Evolutionary conservation across 2,888 invertebrate species (phyloP).

Genomic region (Willowsia nigromaculata): DNA sequence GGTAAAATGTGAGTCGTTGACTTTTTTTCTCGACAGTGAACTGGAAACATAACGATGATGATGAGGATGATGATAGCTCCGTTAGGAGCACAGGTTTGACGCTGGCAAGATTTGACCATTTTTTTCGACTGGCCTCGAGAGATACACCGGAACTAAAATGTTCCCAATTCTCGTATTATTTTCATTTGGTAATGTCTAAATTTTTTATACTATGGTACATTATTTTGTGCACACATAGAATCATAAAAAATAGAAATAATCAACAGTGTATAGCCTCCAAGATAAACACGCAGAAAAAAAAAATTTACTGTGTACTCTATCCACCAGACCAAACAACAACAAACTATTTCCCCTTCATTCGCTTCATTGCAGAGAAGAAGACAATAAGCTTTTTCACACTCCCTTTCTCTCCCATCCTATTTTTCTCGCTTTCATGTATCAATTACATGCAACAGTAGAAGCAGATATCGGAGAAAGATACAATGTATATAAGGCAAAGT

Average conservation of each 20-base stretch:
- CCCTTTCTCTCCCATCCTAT: not conserved
- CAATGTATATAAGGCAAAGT: too few species aligned
- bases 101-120: not conserved
- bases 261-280: not conserved
- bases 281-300: not conserved
- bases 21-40: conserved; percentile 9
- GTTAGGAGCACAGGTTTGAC: too few species aligned
- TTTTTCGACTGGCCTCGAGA: conserved; percentile 47
- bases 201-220: not conserved
- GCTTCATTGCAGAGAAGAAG: not conserved
- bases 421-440: conserved; percentile 6
- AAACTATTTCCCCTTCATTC: not conserved
- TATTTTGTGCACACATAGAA: not conserved
- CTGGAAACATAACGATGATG: not conserved
- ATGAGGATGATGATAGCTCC: too few species aligned
- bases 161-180: not conserved
- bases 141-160: not conserved
- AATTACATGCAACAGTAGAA: not conserved
- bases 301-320: too few species aligned
- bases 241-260: conserved; percentile 5
- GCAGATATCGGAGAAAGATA: not conserved
- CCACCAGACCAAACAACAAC: not conserved
- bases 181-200: not conserved
- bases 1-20: conserved; percentile 48
- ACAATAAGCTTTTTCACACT: not conserved